phyloP scores from a whole-genome alignment of 2,797 vertebrate genomes.

The Falco peregrinus region DNA sequence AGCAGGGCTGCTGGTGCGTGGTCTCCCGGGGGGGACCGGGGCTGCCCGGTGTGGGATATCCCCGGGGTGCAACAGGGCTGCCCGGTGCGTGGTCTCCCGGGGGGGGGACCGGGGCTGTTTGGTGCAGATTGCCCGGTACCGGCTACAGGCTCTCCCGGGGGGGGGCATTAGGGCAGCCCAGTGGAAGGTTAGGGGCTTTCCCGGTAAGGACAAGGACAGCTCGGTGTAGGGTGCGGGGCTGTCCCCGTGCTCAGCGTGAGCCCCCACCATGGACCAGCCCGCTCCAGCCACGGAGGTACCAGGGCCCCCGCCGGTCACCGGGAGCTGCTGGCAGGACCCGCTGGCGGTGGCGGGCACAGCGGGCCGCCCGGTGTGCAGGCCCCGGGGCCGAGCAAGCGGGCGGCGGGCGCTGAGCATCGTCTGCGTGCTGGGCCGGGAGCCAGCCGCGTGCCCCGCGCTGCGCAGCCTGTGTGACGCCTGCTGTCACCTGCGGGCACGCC shows the following conservation, averaged over 20 bases:
- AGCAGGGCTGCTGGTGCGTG: too few species aligned
- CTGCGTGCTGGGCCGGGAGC: slow-evolving; percentile 66
- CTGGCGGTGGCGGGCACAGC: neutral
- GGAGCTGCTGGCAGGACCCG: neutral
- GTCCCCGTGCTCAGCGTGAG: neutral
- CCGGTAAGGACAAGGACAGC: neutral
- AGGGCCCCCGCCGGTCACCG: rapidly evolving
- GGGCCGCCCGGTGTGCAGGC: neutral
- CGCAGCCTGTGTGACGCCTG: slow-evolving; percentile 85
- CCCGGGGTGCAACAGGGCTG: neutral
- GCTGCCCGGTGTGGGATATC: too few species aligned
- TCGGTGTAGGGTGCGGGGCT: neutral
- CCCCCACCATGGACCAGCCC: neutral
- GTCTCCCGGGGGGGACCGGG: neutral
- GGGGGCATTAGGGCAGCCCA: neutral
- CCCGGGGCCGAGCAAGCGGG: slow-evolving; percentile 34
- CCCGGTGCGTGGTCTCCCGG: neutral
- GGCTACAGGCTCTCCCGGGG: neutral
- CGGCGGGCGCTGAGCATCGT: slow-evolving; percentile 79
- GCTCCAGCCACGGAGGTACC: neutral
- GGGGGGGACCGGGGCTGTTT: neutral
- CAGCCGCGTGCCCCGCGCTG: slow-evolving; percentile 5
- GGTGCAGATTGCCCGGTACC: neutral
- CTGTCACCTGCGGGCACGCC: slow-evolving; percentile 71
- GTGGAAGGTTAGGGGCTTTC: neutral